Conservation (phyloP, 2,113 vertebrate genomes). For the Nannobrachium achirus region DNA sequence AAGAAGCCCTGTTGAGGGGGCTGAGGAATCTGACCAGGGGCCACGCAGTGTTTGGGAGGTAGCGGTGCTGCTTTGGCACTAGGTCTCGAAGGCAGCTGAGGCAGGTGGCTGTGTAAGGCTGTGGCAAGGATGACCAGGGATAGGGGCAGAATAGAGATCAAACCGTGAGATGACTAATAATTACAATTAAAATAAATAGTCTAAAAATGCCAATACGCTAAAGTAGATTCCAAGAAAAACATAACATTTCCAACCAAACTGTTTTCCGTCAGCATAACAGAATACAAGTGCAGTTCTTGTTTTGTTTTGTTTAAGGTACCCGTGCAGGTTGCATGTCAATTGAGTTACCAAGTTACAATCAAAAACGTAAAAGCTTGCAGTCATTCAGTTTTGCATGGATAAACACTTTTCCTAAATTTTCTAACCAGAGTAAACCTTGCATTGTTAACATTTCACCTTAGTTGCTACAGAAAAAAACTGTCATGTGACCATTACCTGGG, state of each 20-base stretch:
- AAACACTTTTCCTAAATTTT: background rate
- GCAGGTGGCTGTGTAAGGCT: slow-evolving; percentile 54
- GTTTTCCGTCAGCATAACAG: no score
- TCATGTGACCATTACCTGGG: slow-evolving; percentile 50
- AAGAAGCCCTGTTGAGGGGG: slow-evolving; percentile 22
- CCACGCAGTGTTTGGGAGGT: slow-evolving; percentile 40
- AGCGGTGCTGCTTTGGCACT: slow-evolving; percentile 51
- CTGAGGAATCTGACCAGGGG: slow-evolving; percentile 2
- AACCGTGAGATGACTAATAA: no score
- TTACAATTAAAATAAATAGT: no score
- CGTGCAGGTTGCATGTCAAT: no score
- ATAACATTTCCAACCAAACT: no score
- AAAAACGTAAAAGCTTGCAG: background rate
- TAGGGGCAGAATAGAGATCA: slow-evolving; percentile 1
- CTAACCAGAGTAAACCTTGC: background rate
- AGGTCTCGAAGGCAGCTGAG: slow-evolving; percentile 54
- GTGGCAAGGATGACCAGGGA: background rate
- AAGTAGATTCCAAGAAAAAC: no score
- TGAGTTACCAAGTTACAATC: background rate
- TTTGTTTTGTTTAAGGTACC: no score
- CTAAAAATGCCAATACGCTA: no score
- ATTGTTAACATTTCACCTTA: background rate
- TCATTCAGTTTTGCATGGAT: background rate
- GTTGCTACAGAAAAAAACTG: background rate
- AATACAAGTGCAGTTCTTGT: no score